Base-by-base conservation (phyloP, 1,140 invertebrate species). In the Lysiphlebus fabarum region DNA sequence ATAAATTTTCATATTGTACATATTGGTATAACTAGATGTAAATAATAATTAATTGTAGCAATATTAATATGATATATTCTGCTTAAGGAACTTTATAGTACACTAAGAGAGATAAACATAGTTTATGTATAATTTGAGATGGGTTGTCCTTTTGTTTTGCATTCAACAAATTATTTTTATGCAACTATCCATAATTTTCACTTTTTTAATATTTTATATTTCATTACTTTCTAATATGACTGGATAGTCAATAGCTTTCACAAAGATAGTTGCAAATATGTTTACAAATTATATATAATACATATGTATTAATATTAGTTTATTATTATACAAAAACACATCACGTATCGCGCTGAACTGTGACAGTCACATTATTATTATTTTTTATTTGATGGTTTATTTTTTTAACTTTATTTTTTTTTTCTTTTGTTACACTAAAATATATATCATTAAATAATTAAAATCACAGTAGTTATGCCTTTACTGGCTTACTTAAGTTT, bases 401-500 rank as follows among this genome's bases (percentile, higher is more conserved):
- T 68, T 64, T 67, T 66, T 64, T n/a, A n/a, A n/a, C n/a, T 60
- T 67, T 61, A 59, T 63, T 67, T 64, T 63, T 62, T 64, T 47
- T 38, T 64, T 14, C 40, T 63, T 67, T 67, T 57, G 61, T 57
- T 37, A 56, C 36, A 59, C 53, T 53, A 59, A 17, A 45, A 45
- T 45, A 43, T 43, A 72, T 75, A 78, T 71, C 73, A 70, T 78
- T 78, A 79, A 79, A 79, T 79, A 79, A 78, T 79, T 79, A 79
- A 79, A 79, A 79, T 79, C 76, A 79, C 77, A 79, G 77, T 79
- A 79, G 75, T 79, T 76, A 79, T 79, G 77, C 76, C 76, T 70
- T 78, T 69, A 70, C 73, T 72, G 77, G 77, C 76, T 73, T 69
- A 66, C 75, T 76, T 77, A 78, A 76, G 76, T 77, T 70, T 76